A percentile compares a stretch with the other conserved stretches of the same genome.
phyloP scores from a whole-genome alignment of 2,113 vertebrate genomes.

The Phalacrocorax pelagicus region DNA sequence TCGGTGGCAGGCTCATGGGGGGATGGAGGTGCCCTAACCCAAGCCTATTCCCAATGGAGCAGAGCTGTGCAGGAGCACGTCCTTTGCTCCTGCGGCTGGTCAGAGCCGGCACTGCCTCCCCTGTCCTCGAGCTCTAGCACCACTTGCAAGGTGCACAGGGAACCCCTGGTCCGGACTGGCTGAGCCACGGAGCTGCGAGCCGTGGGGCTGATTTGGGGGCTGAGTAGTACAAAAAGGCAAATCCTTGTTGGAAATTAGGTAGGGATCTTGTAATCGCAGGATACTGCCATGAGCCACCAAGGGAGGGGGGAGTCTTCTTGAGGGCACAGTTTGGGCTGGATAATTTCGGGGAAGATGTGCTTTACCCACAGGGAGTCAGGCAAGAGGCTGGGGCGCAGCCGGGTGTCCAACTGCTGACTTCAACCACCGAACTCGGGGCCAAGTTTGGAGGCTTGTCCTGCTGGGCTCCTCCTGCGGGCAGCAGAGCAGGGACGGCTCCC shows the following conservation, averaged over 20 bases:
- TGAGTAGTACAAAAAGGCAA: background rate
- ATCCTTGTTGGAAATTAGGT: background rate
- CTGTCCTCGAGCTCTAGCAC: background rate
- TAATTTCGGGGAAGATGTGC: background rate
- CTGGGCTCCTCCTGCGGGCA: background rate
- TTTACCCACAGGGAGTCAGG: background rate
- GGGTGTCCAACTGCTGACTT: background rate
- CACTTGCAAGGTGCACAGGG: background rate
- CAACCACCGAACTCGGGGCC: background rate
- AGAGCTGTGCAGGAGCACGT: rapidly evolving
- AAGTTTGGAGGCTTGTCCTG: background rate
- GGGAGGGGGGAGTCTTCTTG: background rate
- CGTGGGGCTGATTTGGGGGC: rapidly evolving
- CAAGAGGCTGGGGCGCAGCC: background rate
- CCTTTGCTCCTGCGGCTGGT: background rate
- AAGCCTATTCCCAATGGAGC: background rate
- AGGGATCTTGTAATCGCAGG: background rate
- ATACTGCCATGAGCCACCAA: background rate
- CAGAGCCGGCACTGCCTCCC: rapidly evolving
- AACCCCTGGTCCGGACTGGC: background rate
- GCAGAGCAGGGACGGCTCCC: background rate
- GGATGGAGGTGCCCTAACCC: background rate
- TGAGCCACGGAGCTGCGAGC: background rate
- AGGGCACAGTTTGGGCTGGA: background rate
- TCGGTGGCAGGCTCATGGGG: rapidly evolving